Conservation (phyloP, 2,113 vertebrate genomes). For the Xyliphius kryptos region DNA sequence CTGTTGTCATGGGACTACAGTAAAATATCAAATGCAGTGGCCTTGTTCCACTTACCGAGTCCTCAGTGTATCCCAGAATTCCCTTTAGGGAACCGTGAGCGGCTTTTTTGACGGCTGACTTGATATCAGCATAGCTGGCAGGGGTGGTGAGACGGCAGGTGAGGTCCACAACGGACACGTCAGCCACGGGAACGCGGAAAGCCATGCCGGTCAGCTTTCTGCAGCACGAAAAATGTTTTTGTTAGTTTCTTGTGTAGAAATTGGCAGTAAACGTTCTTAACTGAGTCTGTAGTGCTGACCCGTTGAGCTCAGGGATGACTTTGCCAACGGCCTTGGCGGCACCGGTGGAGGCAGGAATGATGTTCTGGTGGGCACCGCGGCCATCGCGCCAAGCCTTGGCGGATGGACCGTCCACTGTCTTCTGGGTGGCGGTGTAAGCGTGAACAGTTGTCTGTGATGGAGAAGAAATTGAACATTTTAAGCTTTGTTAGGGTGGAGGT, state of each 20-base stretch:
- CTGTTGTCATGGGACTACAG: too few relatives aligned
- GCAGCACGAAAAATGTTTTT: not conserved
- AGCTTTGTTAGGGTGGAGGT: not conserved
- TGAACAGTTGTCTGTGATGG: slow-evolving; percentile 78
- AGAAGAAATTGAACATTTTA: not conserved
- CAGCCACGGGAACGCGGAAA: slow-evolving; percentile 77
- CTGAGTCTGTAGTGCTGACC: slow-evolving; percentile 54
- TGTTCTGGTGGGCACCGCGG: slow-evolving; percentile 77
- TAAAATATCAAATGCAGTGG: too few relatives aligned
- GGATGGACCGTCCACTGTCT: slow-evolving; percentile 83
- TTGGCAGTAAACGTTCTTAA: not conserved
- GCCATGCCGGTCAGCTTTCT: slow-evolving; percentile 88
- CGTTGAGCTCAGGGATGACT: slow-evolving; percentile 81
- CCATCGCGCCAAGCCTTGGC: slow-evolving; percentile 82
- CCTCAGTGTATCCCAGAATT: slow-evolving; percentile 80
- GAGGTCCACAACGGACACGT: slow-evolving; percentile 83
- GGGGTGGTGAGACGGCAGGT: slow-evolving; percentile 75
- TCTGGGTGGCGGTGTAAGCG: slow-evolving; percentile 86
- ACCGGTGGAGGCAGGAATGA: slow-evolving; percentile 83
- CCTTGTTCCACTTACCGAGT: slow-evolving; percentile 55
- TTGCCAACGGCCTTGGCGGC: slow-evolving; percentile 84
- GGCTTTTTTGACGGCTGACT: slow-evolving; percentile 73
- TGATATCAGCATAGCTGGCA: slow-evolving; percentile 68
- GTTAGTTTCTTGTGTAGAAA: not conserved
- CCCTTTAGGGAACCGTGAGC: slow-evolving; percentile 74